Evolutionary conservation across 2,888 invertebrate genomes (phyloP).

Genomic region (Eupithecia subfuscata): DNA sequence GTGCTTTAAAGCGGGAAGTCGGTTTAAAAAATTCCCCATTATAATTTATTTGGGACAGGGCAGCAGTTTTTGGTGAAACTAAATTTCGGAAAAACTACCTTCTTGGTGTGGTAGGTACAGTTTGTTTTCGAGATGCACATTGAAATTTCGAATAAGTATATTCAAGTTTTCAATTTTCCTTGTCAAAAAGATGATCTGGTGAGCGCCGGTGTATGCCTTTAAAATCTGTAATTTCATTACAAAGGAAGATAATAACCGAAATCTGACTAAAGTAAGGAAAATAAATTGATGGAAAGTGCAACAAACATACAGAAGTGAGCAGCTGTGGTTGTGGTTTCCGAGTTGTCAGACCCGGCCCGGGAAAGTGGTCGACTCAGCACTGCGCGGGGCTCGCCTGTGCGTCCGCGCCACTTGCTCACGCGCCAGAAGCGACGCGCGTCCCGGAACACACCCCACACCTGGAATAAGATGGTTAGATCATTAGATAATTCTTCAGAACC

Average conservation of each 20-base stretch:
- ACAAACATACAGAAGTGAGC: conserved; percentile 59
- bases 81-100: background rate
- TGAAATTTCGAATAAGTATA: background rate
- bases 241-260: background rate
- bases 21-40: too few species aligned
- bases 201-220: background rate
- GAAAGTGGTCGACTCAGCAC: conserved; percentile 63
- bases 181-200: background rate
- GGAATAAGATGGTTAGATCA: conserved; percentile 17
- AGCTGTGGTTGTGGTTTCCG: conserved; percentile 53
- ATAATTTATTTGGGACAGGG: too few species aligned
- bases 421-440: conserved; percentile 90
- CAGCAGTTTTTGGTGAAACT: background rate
- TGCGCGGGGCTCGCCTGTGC: conserved; percentile 41
- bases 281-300: background rate
- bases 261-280: background rate
- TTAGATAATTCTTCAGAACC: background rate
- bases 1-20: background rate
- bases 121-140: background rate
- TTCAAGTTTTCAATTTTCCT: background rate
- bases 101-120: background rate
- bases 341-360: conserved; percentile 66
- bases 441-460: conserved; percentile 91
- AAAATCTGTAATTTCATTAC: background rate
- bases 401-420: conserved; percentile 87